Evolutionary conservation across 2,888 invertebrate species (phyloP).

Genomic region (Tuberolachnus salignus): DNA sequence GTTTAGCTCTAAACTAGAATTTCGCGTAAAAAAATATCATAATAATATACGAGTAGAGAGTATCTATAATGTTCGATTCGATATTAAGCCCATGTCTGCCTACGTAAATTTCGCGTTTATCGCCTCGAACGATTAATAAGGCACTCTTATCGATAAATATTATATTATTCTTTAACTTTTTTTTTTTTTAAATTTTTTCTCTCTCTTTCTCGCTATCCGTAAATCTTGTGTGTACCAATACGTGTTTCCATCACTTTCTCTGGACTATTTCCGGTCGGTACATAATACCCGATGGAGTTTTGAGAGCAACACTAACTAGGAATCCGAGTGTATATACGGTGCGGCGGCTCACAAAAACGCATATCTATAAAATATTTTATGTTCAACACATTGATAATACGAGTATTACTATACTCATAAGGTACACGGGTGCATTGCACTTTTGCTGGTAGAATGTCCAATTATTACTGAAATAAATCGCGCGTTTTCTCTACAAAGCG

Average conservation of each 20-base stretch:
- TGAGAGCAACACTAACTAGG: conserved; percentile 13
- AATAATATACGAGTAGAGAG: too few relatives aligned
- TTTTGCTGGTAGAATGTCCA: conserved; percentile 17
- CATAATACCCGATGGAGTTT: conserved; percentile 28
- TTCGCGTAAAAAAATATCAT: neutral
- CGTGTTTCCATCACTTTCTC: conserved; percentile 47
- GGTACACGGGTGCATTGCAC: neutral
- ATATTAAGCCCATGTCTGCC: neutral
- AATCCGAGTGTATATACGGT: conserved; percentile 39
- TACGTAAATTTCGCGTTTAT: conserved; percentile 20
- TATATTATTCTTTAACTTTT: conserved; percentile 32
- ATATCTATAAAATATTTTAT: neutral
- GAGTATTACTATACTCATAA: neutral
- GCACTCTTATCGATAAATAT: conserved; percentile 5
- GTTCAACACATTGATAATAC: neutral
- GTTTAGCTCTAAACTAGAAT: conserved; percentile 4
- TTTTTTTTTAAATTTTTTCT: neutral
- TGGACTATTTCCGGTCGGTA: neutral
- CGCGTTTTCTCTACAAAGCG: conserved; percentile 1
- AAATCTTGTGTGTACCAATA: neutral
- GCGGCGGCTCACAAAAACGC: neutral
- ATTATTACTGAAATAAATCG: conserved; percentile 20
- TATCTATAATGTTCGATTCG: neutral
- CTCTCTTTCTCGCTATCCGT: neutral
- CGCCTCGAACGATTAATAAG: neutral